phyloP scores from a whole-genome alignment of 2,113 vertebrate species.

The Oncorhynchus nerka region DNA sequence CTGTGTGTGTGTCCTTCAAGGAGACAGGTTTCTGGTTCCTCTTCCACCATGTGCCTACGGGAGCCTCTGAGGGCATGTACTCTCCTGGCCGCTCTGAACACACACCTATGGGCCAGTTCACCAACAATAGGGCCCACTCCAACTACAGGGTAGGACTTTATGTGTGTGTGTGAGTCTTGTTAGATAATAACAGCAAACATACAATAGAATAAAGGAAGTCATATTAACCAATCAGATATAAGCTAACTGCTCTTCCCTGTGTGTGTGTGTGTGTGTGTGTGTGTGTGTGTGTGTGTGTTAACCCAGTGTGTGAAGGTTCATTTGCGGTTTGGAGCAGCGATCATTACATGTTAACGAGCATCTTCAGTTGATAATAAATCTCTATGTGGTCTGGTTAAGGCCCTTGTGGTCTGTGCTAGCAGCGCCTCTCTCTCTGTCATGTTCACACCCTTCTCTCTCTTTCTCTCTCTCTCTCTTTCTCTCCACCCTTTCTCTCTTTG shows the following conservation, averaged over 20 bases:
- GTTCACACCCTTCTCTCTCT: background rate
- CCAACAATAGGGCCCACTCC: conserved; percentile 94
- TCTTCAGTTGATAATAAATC: background rate
- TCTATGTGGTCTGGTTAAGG: conserved; percentile 20
- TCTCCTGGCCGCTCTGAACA: conserved; percentile 88
- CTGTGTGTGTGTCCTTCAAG: conserved; percentile 65
- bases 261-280: too few relatives aligned
- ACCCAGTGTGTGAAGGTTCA: too few relatives aligned
- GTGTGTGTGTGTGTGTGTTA: too few relatives aligned
- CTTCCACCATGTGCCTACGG: conserved; percentile 93
- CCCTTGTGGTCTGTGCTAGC: too few relatives aligned
- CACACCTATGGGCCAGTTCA: conserved; percentile 88
- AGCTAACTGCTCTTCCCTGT: too few relatives aligned
- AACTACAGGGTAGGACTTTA: conserved; percentile 87
- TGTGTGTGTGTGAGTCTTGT: background rate
- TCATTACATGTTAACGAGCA: too few relatives aligned
- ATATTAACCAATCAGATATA: too few relatives aligned
- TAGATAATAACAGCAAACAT: background rate
- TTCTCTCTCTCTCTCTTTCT: too few relatives aligned
- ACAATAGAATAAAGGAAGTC: background rate
- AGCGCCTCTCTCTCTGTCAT: background rate
- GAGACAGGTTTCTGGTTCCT: conserved; percentile 98
- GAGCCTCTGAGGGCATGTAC: conserved; percentile 89
- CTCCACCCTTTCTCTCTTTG: too few relatives aligned
- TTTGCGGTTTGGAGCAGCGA: too few relatives aligned